Base-by-base conservation (phyloP, 2,888 invertebrate genomes). In the Synanthedon myopaeformis region DNA sequence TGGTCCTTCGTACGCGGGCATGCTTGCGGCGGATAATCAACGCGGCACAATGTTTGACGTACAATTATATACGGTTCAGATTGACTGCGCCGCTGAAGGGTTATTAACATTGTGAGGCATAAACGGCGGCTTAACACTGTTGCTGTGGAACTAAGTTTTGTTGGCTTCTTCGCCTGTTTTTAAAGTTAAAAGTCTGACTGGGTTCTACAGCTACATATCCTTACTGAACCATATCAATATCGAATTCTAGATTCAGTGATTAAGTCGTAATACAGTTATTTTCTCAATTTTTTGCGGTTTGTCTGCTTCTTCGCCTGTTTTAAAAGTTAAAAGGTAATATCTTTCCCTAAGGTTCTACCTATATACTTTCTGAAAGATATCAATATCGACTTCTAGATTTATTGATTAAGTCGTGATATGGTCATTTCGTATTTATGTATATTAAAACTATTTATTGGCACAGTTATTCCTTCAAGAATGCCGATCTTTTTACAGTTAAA, bases 1-100 rank as follows among this genome's bases (percentile, higher is more conserved):
- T 45, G 45, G 14, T 45, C 45, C 14, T 45, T 45, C 45, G 13
- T 5, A 13, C 45, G 45, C n/a, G n/a, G 45, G 10, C 13, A 45
- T 45, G 45, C 45, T 49, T 19, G 23, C 23, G 17, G 49, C 23
- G 49, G 17, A 49, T 49, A 49, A 45, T 54, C 52, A 52, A 50
- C 52, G 48, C 52, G 54, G 51, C 51, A 53, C 51, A 57, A 48
- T 70, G 64, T 70, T 70, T 69, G 69, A 67, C 68, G 56, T 59
- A 56, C 58, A 64, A 68, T 69, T 68, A 61, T 59, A 51, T 58
- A 64, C 66, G 70, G 60, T 51, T 53, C 54, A 53, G 57, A 58
- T 61, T 60, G 57, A 53, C 50, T 23, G 48, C 48, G 35, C 41
- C 52, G 14, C 42, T 13, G 41, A 19, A 49, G 49, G 51, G 42